Evolutionary conservation across 64 coral and sea anemone species (phyloP).

Genomic region (Anthopleura sola): DNA sequence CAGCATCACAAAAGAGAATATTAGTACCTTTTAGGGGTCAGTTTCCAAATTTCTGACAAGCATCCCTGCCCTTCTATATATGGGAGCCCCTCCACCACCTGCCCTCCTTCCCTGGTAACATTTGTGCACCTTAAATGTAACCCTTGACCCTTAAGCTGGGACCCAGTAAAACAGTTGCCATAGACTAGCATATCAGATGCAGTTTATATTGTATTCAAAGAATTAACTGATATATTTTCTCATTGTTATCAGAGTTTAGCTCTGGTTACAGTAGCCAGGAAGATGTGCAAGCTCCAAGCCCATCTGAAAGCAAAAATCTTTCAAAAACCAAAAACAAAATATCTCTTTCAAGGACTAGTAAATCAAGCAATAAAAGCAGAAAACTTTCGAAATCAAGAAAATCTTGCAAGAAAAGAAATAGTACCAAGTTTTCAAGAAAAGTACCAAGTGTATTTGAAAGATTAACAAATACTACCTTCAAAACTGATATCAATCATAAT

Average conservation of each 20-base stretch:
- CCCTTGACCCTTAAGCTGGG: too few relatives aligned
- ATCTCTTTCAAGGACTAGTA: background rate
- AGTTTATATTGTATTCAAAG: background rate
- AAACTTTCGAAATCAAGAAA: conserved; percentile 27
- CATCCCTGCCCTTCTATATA: too few relatives aligned
- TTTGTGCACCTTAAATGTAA: too few relatives aligned
- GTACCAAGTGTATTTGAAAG: conserved; percentile 36
- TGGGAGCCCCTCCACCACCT: too few relatives aligned
- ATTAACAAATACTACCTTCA: conserved; percentile 15
- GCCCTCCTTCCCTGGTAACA: too few relatives aligned
- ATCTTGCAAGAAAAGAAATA: conserved; percentile 25
- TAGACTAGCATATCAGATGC: background rate
- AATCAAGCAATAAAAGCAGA: conserved; percentile 13
- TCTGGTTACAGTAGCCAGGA: background rate
- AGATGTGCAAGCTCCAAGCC: background rate
- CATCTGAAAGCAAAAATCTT: conserved; percentile 1
- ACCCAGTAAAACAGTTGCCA: background rate
- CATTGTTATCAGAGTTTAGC: background rate
- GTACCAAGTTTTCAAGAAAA: background rate
- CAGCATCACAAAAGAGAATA: too few relatives aligned
- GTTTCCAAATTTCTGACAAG: too few relatives aligned
- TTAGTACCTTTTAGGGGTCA: too few relatives aligned
- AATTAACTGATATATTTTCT: background rate
- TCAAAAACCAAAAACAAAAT: background rate
- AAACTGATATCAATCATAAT: background rate